Evolutionary conservation across 1,140 invertebrate species (phyloP), one percentile per base, ranked within the genome.

Genomic region (Lordiphosa mommai): DNA sequence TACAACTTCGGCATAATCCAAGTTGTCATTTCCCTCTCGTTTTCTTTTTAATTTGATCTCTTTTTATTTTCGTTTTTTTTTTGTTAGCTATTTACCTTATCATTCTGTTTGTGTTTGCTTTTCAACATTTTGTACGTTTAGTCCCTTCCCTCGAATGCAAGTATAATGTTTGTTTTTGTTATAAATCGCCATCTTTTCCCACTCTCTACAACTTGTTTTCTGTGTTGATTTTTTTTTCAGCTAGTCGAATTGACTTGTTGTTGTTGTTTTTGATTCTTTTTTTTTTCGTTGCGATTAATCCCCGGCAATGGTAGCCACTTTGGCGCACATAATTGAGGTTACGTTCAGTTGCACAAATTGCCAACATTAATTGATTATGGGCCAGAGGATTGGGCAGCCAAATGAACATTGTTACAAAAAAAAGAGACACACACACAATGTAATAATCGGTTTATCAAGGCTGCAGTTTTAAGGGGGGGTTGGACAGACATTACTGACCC

Each of bases 241-340:
- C 50, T 66, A 61, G 50, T 69, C 72, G 65, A 72, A 66, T 85
- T 85, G 69, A 27, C 23, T 60, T 66, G 79, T 72, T 77, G 57
- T 72, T 57, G 20, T 48, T 46, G 13, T 48, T n/a, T 44, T 29
- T 44, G n/a, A n/a, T 13, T 43, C 1, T 23, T 29, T 30, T 16
- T 43, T 7, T 50, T 16, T 36, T 69, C 77, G 72, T 72, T 69
- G 68, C 65, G 69, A 85, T 85, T 85, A 85, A 85, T 85, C 64
- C 64, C 32, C 52, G 65, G 61, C 70, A 52, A 61, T 67, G 71
- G 60, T 43, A 51, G 76, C 60, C 71, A 76, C 71, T 80, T 82
- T 77, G 77, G 77, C 72, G 77, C 72, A 82, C 77, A 85, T 84
- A 84, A 84, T 79, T 85, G 79, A 85, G 79, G 79, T 85, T 85